These are phyloP conservation scores for Entomobrya multifasciata DNA, from an alignment of 2,888 invertebrate genomes.

Conservation along the genomic window DNA sequence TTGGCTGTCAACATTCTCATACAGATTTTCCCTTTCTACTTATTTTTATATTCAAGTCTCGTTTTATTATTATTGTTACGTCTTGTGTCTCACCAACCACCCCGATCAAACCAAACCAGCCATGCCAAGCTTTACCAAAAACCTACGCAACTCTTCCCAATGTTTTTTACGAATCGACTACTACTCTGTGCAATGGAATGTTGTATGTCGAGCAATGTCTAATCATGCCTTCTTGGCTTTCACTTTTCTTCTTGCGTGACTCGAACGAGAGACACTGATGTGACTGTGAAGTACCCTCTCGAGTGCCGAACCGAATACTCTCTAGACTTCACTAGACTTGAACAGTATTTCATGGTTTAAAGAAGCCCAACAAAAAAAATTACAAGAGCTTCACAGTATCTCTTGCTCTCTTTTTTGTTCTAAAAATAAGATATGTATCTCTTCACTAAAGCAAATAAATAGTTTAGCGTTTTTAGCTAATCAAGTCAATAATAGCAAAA, in stretches of 20 bases:
- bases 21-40: background rate
- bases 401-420: too few species aligned
- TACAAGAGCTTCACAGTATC: too few species aligned
- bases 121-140: too few species aligned
- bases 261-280: background rate
- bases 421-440: too few species aligned
- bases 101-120: slow-evolving; percentile 4
- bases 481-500: background rate
- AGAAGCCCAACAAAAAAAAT: background rate
- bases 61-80: slow-evolving; percentile 7
- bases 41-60: slow-evolving; percentile 2
- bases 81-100: background rate
- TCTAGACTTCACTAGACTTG: background rate
- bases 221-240: slow-evolving; percentile 4
- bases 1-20: background rate
- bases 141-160: too few species aligned
- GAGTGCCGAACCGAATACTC: background rate
- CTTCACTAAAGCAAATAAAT: background rate
- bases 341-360: background rate
- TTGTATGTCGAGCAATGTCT: background rate
- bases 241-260: too few species aligned
- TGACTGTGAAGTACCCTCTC: slow-evolving; percentile 22
- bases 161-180: too few species aligned
- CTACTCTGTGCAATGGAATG: background rate
- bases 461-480: slow-evolving; percentile 20